phyloP scores from a whole-genome alignment of 2,888 invertebrate genomes.

The Diplolepis rosae region DNA sequence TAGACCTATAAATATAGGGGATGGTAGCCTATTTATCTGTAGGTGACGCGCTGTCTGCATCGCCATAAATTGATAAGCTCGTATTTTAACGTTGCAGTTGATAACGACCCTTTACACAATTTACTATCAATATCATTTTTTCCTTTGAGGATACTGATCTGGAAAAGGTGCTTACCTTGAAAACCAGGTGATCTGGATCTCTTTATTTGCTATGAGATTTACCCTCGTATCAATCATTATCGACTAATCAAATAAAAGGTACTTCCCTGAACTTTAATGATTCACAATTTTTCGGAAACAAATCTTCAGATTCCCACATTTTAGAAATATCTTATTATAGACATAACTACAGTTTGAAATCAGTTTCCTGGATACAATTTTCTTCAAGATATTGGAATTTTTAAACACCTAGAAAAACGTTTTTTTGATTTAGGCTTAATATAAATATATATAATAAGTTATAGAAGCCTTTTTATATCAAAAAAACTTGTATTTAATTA shows the following conservation, averaged over 20 bases:
- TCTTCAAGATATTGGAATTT: no score
- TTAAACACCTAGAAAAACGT: no score
- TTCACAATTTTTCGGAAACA: slow-evolving; percentile 22
- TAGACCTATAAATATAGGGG: no score
- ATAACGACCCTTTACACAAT: slow-evolving; percentile 10
- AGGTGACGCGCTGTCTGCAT: slow-evolving; percentile 67
- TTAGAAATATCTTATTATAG: no score
- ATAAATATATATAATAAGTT: no score
- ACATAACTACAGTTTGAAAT: no score
- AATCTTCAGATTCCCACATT: no score
- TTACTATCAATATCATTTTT: slow-evolving; percentile 7
- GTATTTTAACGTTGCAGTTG: slow-evolving; percentile 11
- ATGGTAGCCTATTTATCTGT: slow-evolving; percentile 47
- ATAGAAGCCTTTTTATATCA: no score
- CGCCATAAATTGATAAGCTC: slow-evolving; percentile 65
- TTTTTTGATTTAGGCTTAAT: no score
- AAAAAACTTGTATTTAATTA: no score
- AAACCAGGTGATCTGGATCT: slow-evolving; percentile 24
- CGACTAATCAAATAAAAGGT: slow-evolving; percentile 25
- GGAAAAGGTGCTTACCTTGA: slow-evolving; percentile 1
- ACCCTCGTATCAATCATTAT: slow-evolving; percentile 18
- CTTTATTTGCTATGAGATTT: slow-evolving; percentile 23
- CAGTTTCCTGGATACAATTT: no score
- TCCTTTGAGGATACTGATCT: not conserved
- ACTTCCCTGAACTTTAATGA: slow-evolving; percentile 12